phyloP scores from a whole-genome alignment of 1,140 invertebrate species.

The Elymnias hypermnestra region DNA sequence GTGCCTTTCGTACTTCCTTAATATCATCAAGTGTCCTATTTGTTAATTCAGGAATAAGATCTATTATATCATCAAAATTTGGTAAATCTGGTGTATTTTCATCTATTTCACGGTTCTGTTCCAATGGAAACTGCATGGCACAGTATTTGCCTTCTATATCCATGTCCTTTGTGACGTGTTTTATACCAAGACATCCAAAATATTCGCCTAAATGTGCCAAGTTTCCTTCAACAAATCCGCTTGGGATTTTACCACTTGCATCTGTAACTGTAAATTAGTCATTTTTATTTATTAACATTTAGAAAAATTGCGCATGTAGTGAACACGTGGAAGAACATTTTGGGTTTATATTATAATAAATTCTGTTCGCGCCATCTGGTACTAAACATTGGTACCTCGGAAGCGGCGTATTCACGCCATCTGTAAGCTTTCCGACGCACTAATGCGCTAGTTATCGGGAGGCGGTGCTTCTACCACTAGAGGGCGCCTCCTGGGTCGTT shows the following conservation, averaged over 20 bases:
- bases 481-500: no score
- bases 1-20: not conserved
- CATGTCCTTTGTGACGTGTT: conserved; percentile 12
- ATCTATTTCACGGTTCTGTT: conserved; percentile 7
- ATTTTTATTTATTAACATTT: no score
- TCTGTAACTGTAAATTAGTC: conserved; percentile 27
- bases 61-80: not conserved
- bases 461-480: no score
- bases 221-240: conserved; percentile 33
- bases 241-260: conserved; percentile 36
- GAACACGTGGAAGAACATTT: no score
- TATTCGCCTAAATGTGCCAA: conserved; percentile 39
- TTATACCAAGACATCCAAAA: conserved; percentile 39
- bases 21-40: not conserved
- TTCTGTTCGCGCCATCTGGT: no score
- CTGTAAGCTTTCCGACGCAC: no score
- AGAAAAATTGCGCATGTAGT: no score
- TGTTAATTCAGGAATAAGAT: not conserved
- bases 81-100: not conserved
- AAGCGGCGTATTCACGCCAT: no score
- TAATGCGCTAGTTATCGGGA: no score
- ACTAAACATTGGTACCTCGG: no score
- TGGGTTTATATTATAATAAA: no score
- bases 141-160: conserved; percentile 19
- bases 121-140: conserved; percentile 20